Evolutionary conservation across 2,888 invertebrate species (phyloP), one percentile per base, ranked within the genome.

Genomic region (Volucella inanis): DNA sequence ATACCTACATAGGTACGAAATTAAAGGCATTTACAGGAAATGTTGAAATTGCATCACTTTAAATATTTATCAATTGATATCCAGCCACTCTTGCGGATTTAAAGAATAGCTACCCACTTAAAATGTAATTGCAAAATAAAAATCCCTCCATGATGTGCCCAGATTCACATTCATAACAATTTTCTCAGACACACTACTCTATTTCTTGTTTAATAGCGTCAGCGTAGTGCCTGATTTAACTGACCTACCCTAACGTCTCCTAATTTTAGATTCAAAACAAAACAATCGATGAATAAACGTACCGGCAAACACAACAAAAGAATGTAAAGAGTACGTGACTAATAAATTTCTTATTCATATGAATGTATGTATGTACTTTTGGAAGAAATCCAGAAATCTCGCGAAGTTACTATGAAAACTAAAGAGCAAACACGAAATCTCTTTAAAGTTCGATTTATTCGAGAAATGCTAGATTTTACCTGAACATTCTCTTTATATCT

Each of bases 211-310:
- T 31, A 31, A 31, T 4, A 31, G 31, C 31, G 31, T 31, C 31
- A 31, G 22, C 22, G 22, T 22, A 4, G 4, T 71, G 55, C 47
- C 14, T 41, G 39, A 8, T 31, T 6, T 14, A 52, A 41, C 52
- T 59, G 71, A 61, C 71, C 71, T 71, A 61, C 61, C 71, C 41
- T 61, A 71, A 50, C 9, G 41, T 38, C 6, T 71, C 61, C 71
- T 71, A 71, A 61, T 41, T 71, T 71, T 61, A 61, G 14, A 55
- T 11, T 31, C 3, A 55, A 59, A 57, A n/a, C 59, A 61, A 41
- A 61, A 59, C 71, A 71, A 41, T 8, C 47, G n/a, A 52, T n/a
- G 14, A 49, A 22, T 38, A 31, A 47, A 22, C 47, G 8, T 50
- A 38, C 71, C 61, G 71, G 61, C 71, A 38, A 43, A 12, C 41